phyloP scores from a whole-genome alignment of 2,888 invertebrate genomes.

The Orthonychiurus folsomi region DNA sequence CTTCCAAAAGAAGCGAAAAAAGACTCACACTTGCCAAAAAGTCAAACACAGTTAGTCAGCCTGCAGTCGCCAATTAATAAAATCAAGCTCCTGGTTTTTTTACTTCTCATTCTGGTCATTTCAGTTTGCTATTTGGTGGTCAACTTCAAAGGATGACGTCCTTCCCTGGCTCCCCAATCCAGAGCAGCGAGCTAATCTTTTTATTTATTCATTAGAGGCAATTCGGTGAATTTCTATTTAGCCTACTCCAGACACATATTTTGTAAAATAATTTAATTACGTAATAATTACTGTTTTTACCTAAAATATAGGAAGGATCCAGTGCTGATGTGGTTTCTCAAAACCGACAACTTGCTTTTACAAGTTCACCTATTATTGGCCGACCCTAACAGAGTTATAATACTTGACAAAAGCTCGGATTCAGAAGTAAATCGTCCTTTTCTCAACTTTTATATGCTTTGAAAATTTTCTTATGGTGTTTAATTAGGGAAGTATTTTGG shows the following conservation, averaged over 20 bases:
- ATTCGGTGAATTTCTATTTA: conserved; percentile 8
- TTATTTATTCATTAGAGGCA: conserved; percentile 32
- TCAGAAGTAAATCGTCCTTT: neutral
- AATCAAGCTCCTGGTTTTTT: neutral
- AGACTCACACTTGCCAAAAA: neutral
- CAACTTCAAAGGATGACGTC: conserved; percentile 37
- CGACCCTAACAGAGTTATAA: neutral
- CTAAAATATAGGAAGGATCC: conserved; percentile 18
- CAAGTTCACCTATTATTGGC: conserved; percentile 14
- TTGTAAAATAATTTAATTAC: neutral
- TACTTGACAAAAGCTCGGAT: neutral
- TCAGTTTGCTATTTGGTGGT: conserved; percentile 39
- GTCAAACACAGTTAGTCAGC: neutral
- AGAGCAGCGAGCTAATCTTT: conserved; percentile 35
- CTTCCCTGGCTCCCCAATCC: conserved; percentile 38
- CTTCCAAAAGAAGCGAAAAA: neutral
- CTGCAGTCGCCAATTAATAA: neutral
- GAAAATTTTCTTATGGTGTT: neutral
- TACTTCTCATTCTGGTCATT: too few species aligned
- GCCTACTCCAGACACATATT: too few species aligned
- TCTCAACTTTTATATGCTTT: too few species aligned
- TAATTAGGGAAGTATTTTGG: conserved; percentile 29
- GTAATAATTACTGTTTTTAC: neutral
- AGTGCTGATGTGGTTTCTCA: conserved; percentile 27
- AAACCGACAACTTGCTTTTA: conserved; percentile 31